phyloP scores from a whole-genome alignment of 2,797 vertebrate genomes.

The Pterois miles region DNA sequence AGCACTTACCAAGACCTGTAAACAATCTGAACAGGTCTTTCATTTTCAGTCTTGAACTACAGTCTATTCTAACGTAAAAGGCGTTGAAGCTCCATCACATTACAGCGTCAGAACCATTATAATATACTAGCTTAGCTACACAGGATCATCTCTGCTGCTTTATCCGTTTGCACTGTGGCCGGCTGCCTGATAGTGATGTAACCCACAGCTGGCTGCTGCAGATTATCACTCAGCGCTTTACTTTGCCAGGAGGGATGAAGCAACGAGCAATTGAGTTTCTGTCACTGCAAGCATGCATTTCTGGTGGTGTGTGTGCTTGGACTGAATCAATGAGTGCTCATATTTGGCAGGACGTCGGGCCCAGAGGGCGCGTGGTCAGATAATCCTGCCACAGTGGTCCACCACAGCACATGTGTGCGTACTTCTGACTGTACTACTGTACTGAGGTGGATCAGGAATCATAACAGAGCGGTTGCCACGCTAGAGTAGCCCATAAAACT shows the following conservation, averaged over 20 bases:
- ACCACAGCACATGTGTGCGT: neutral
- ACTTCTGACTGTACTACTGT: neutral
- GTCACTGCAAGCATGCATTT: neutral
- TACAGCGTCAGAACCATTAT: neutral
- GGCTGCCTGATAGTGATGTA: slow-evolving; percentile 64
- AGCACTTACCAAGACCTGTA: too few species aligned
- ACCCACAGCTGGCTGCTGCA: slow-evolving; percentile 75
- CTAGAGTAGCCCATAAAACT: neutral
- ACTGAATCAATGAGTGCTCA: neutral
- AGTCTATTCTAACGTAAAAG: neutral
- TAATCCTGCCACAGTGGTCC: slow-evolving; percentile 21
- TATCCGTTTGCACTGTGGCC: neutral
- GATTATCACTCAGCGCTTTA: slow-evolving; percentile 69
- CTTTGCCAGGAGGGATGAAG: slow-evolving; percentile 29
- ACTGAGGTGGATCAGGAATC: neutral
- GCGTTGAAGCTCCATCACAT: neutral
- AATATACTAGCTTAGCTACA: neutral
- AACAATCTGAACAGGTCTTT: too few species aligned
- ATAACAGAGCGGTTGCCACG: neutral
- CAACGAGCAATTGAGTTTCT: neutral
- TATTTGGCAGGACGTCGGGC: slow-evolving; percentile 3
- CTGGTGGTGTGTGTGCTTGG: neutral
- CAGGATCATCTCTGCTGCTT: neutral
- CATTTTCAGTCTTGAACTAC: neutral
- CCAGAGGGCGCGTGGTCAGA: slow-evolving; percentile 17